phyloP scores from a whole-genome alignment of 2,113 vertebrate genomes.

The Oplegnathus fasciatus region DNA sequence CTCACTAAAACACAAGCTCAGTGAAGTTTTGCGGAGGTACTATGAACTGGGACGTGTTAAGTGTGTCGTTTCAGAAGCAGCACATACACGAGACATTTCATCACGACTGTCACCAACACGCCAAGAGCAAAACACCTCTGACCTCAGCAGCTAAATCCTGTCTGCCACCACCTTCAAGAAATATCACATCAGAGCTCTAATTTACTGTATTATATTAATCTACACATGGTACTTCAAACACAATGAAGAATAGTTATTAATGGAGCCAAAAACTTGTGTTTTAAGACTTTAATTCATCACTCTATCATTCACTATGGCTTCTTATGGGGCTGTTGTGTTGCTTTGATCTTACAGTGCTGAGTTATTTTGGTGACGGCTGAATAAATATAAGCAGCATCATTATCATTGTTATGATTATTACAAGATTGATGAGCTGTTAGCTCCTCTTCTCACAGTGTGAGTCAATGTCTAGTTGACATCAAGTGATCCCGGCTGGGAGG shows the following conservation, averaged over 20 bases:
- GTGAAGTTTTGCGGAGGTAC: not conserved
- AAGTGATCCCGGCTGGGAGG: not conserved
- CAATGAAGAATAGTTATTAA: not conserved
- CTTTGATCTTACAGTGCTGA: not conserved
- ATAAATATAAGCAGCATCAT: not conserved
- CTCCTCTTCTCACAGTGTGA: not conserved
- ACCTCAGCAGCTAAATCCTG: constrained; percentile 9
- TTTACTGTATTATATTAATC: not conserved
- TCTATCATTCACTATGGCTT: not conserved
- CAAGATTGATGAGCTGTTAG: not conserved
- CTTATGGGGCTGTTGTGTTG: not conserved
- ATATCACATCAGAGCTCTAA: constrained; percentile 7
- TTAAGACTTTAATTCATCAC: no score
- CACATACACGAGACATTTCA: constrained; percentile 36
- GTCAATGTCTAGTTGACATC: constrained; percentile 10
- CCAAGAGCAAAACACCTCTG: constrained; percentile 7
- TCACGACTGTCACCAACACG: constrained; percentile 16
- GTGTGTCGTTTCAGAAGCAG: not conserved
- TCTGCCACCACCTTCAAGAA: constrained; percentile 2
- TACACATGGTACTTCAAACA: not conserved
- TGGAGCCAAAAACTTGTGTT: not conserved
- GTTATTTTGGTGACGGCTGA: not conserved
- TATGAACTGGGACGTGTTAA: not conserved
- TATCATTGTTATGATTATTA: not conserved
- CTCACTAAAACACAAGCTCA: not conserved